Evolutionary conservation across 2,797 vertebrate species (phyloP), one percentile per base, ranked within the genome.

Genomic region (Acanthopagrus latus): DNA sequence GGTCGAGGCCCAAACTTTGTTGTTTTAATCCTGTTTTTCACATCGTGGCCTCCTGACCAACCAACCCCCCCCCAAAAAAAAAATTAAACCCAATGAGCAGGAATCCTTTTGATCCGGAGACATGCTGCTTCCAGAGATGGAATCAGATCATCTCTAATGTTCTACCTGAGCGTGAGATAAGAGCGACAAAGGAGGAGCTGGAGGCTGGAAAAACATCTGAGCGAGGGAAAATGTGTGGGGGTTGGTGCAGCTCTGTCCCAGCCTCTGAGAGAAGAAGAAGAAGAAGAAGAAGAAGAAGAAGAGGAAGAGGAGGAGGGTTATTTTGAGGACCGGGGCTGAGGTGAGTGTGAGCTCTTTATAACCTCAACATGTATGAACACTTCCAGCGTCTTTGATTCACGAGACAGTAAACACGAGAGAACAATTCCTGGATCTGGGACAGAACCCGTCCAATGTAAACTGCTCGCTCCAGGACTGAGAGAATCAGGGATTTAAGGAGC

Each of bases 401-500:
- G 25, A 25, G 46, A 51, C 48, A 71, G 29, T 2, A 64, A 41
- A 66, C 9, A 33, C 8, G 57, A 54, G 20, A 62, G 21, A 73
- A 66, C 38, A 75, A 69, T 12, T 38, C 47, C 12, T 75, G 29
- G 29, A 78, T 76, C 56, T 79, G 73, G 56, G 48, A 51, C 16
- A 23, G 38, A 66, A 78, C 16, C 27, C 29, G 76, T 66, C 59
- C 44, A 70, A 51, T 10, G 14, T 59, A 79, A n/a, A 82, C 68
- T 82, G 70, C 38, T 62, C n/a, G 48, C 83, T 86, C 20, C 69
- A 71, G 55, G 14, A 73, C 44, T 38, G 50, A 70, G 51, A 46
- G 71, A 87, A 86, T 83, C 72, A 75, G 25, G 12, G 44, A 85
- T 76, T 88, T 84, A 91, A 80, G 59, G 51, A 82, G 73, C 73